Percentiles rank a stretch among this genome's conserved stretches.
These are phyloP conservation scores for Myopa tessellatipennis DNA, from an alignment of 2,888 invertebrate genomes.

Conservation along the genomic window DNA sequence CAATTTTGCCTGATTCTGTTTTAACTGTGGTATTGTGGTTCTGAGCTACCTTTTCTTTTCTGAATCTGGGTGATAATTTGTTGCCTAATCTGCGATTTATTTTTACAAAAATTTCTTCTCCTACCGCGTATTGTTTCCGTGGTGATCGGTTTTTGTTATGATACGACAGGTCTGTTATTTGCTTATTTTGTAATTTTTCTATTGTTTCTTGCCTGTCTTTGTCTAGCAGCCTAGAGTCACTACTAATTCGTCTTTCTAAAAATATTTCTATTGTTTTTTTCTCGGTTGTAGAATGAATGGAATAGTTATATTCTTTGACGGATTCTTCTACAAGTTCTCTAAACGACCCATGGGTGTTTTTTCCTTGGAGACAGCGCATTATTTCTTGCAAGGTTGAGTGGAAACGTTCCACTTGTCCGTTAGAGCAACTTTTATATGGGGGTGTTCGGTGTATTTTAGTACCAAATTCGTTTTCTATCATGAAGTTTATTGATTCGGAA, in stretches of 20 bases:
- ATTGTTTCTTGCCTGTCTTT: background rate
- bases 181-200: background rate
- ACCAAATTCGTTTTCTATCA: constrained; percentile 18
- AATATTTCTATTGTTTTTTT: constrained; percentile 6
- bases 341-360: constrained; percentile 4
- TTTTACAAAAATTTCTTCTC: background rate
- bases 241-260: background rate
- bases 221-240: background rate
- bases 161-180: background rate
- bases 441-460: constrained; percentile 16
- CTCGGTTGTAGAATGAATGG: constrained; percentile 22
- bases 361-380: constrained; percentile 22
- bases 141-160: background rate
- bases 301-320: constrained; percentile 33
- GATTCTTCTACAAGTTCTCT: constrained; percentile 15
- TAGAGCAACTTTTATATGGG: constrained; percentile 11
- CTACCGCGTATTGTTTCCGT: background rate
- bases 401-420: constrained; percentile 27
- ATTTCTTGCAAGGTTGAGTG: constrained; percentile 32
- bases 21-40: too few species aligned
- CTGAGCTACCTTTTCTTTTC: background rate
- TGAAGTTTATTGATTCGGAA: constrained; percentile 21
- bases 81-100: background rate
- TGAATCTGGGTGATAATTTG: background rate
- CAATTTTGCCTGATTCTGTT: background rate